Percentiles rank a stretch among this genome's conserved stretches.
Conservation (phyloP, 1,140 invertebrate genomes). For the Tachypleus tridentatus region DNA sequence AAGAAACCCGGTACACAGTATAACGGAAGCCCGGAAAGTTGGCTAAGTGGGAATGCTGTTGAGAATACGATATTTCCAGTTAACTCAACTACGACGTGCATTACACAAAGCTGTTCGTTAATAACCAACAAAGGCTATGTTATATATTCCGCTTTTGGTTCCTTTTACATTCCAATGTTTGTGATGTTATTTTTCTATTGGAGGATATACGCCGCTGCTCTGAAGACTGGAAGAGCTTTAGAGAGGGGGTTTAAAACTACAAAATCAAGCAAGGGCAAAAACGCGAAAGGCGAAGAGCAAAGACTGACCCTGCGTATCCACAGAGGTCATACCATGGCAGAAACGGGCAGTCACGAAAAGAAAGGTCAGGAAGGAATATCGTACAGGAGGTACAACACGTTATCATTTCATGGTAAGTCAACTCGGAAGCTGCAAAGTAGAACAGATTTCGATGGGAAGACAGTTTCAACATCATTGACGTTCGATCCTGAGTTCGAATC, state of each 20-base stretch:
- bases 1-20: no score
- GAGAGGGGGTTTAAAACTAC: constrained; percentile 73
- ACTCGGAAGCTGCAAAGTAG: no score
- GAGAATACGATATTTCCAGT: constrained; percentile 1
- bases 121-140: constrained; percentile 74
- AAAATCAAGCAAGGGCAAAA: constrained; percentile 40
- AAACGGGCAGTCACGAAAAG: background rate
- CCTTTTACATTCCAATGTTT: constrained; percentile 91
- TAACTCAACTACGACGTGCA: constrained; percentile 10
- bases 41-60: no score
- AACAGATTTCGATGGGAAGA: no score
- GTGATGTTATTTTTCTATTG: constrained; percentile 96
- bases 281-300: constrained; percentile 49
- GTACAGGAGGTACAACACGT: no score
- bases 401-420: no score
- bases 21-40: no score
- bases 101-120: constrained; percentile 51
- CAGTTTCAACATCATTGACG: no score
- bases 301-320: constrained; percentile 72
- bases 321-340: constrained; percentile 41
- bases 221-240: constrained; percentile 75
- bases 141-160: constrained; percentile 78
- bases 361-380: constrained; percentile 5
- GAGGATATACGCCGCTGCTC: constrained; percentile 83
- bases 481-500: no score